Percentiles rank a stretch among this genome's conserved stretches.
These are phyloP conservation scores for Oikopleura dioica DNA, from an alignment of 23 tunicate genomes.

Conservation along the genomic window DNA sequence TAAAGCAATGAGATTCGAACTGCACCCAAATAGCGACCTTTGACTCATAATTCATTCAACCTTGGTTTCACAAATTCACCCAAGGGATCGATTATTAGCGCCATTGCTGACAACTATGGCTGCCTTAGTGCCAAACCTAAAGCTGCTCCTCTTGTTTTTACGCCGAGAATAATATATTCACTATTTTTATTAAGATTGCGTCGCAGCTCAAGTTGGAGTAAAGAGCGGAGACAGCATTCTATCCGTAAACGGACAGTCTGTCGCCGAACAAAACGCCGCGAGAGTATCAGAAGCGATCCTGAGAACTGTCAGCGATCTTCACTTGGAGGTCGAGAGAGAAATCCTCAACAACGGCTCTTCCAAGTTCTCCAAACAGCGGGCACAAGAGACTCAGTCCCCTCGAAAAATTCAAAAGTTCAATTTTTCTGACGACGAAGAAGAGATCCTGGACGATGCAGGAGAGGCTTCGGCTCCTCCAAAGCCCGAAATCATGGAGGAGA, in stretches of 20 bases:
- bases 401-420: neutral
- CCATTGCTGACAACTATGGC: no score
- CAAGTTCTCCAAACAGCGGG: neutral
- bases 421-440: neutral
- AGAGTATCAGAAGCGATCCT: neutral
- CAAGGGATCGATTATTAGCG: no score
- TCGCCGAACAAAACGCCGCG: neutral
- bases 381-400: neutral
- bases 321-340: neutral
- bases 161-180: no score
- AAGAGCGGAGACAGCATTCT: neutral
- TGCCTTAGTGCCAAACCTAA: no score
- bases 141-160: no score
- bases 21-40: no score
- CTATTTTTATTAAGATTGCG: constrained; percentile 9
- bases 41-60: no score
- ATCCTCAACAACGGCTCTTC: neutral
- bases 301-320: neutral
- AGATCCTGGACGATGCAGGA: neutral
- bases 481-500: neutral
- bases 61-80: no score
- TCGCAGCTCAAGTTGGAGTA: constrained; percentile 6
- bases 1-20: no score
- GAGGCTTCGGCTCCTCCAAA: neutral
- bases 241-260: neutral